Base-by-base conservation (phyloP, 2,888 invertebrate genomes). In the Villa cingulata region DNA sequence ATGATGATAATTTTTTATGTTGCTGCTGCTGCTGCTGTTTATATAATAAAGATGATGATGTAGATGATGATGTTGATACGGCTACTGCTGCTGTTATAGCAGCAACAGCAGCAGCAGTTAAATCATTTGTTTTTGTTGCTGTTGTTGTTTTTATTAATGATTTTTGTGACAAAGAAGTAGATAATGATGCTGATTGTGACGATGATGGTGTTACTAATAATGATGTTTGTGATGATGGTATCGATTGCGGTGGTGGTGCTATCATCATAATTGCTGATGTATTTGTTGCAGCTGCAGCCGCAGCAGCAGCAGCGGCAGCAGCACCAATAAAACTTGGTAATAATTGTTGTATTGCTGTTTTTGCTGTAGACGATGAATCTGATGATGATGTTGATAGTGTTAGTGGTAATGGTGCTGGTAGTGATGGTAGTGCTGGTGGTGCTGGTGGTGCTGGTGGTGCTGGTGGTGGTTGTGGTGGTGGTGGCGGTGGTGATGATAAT, bases 271-370 rank as follows among this genome's bases (percentile, higher is more conserved):
- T 43, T 29, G 19, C 7, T 23, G 23, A 23, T 23, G 4, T 4
- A 23, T 23, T 23, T 23, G 23, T 7, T 23, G 23, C 23, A 23
- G 4, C 7, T 23, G 23, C 7, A 6, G 58, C 61, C 3, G 58
- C 58, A 48, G 63, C 65, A 16, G 23, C 23, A 6, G 23, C 23
- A 23, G 4, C 7, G 4, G 23, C 7, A 6, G 58, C 61, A 4
- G 58, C 58, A 48, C 64, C 65, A 16, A 66, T 56, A 34, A 68
- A 55, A 52, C 61, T 65, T 41, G 66, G 65, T 57, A 65, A 57
- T 37, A 41, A 41, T 56, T 66, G 66, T 55, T 61, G 62, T 7
- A 65, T 65, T 41, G 61, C 61, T 3, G 55, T 55, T 37, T 57
- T 48, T 39, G 65, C 63, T 16, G 65, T 62, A 32, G 56, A 56